Conservation (phyloP, 1,140 invertebrate genomes). For the Listronotus bonariensis region DNA sequence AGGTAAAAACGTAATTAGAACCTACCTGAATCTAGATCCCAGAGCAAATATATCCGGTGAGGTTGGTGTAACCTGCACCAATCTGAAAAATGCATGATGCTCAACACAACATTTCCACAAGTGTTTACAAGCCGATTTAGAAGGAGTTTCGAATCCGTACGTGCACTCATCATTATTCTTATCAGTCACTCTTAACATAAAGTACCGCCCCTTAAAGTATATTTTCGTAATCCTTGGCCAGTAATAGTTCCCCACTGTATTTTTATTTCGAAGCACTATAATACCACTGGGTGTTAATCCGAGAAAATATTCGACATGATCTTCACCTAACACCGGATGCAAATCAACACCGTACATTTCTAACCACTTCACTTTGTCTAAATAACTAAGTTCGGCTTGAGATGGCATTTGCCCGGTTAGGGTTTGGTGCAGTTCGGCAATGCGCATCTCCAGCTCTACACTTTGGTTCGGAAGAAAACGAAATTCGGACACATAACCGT, state of each 20-base stretch:
- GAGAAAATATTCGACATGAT: conserved; percentile 95
- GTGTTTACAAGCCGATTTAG: conserved; percentile 94
- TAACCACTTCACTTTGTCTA: conserved; percentile 94
- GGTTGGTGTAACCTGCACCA: conserved; percentile 76
- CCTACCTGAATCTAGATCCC: conserved; percentile 72
- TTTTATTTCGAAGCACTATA: conserved; percentile 92
- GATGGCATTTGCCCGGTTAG: conserved; percentile 83
- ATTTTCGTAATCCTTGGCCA: conserved; percentile 97
- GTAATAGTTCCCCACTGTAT: conserved; percentile 98
- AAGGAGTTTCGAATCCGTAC: conserved; percentile 94
- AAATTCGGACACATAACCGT: conserved; percentile 96
- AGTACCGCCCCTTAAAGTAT: conserved; percentile 94
- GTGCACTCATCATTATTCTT: conserved; percentile 96
- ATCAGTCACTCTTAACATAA: conserved; percentile 93
- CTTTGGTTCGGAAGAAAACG: conserved; percentile 93
- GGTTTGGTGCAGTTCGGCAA: conserved; percentile 87
- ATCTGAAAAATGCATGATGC: conserved; percentile 96
- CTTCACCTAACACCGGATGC: conserved; percentile 94
- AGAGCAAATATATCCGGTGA: conserved; percentile 73
- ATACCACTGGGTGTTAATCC: conserved; percentile 97
- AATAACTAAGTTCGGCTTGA: conserved; percentile 89
- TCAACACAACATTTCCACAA: conserved; percentile 98
- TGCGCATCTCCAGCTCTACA: conserved; percentile 84
- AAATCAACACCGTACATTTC: conserved; percentile 98
- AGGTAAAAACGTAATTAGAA: background rate